A percentile compares a stretch with the other conserved stretches of the same genome.
These are phyloP conservation scores for Fissipunctia ypsillon DNA, from an alignment of 2,888 invertebrate genomes.

Conservation along the genomic window DNA sequence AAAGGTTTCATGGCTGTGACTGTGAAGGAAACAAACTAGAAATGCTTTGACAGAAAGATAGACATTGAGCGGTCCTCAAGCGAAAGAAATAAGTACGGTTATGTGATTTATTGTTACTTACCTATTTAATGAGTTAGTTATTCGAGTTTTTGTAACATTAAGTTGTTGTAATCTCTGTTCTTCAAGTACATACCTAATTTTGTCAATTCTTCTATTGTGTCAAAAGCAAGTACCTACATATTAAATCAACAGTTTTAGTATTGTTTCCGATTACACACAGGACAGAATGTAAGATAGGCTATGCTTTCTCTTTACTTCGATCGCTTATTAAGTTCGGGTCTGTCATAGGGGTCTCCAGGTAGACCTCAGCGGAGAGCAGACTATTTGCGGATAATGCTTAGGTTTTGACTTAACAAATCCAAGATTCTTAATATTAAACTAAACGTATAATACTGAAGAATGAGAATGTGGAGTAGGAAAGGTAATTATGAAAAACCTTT, in stretches of 20 bases:
- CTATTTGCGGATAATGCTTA: not conserved
- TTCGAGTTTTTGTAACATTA: not conserved
- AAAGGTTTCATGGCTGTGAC: not conserved
- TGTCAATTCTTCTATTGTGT: not conserved
- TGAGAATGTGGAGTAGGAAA: not conserved
- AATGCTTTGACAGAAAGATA: not conserved
- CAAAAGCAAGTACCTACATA: not conserved
- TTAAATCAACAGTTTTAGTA: not conserved
- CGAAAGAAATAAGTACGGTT: not conserved
- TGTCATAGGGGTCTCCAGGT: not conserved
- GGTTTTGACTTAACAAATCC: not conserved
- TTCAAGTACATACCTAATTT: no score
- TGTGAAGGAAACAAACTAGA: not conserved
- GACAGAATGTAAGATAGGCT: not conserved
- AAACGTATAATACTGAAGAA: not conserved
- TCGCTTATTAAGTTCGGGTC: not conserved
- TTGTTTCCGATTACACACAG: not conserved
- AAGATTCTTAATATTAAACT: not conserved
- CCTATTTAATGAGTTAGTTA: not conserved
- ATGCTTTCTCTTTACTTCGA: not conserved
- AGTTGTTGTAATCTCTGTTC: not conserved
- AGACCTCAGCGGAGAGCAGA: not conserved
- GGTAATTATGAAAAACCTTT: constrained; percentile 17
- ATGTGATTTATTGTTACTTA: not conserved
- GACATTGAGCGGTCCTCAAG: no score